A percentile compares a stretch with the other conserved stretches of the same genome.
These are phyloP conservation scores for Rhagologus leucostigma DNA, from an alignment of 2,113 vertebrate species.

Conservation along the genomic window DNA sequence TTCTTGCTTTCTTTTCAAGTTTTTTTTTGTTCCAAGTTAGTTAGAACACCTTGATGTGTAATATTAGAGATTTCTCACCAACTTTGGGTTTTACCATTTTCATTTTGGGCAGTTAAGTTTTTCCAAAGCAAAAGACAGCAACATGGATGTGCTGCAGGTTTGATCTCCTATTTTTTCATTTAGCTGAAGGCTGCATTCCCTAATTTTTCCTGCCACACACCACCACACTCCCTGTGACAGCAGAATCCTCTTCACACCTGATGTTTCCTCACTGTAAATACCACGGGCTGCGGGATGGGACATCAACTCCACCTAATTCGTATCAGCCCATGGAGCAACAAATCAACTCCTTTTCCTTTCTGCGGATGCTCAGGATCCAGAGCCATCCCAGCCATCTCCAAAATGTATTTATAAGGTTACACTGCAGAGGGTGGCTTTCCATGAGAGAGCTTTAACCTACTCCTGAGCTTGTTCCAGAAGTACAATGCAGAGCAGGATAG, in stretches of 20 bases:
- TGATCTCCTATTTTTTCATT: not conserved
- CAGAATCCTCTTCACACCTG: not conserved
- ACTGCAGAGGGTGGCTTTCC: not conserved
- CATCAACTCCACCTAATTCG: not conserved
- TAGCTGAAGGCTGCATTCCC: not conserved
- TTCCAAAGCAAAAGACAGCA: not conserved
- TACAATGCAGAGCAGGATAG: not conserved
- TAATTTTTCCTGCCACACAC: not conserved
- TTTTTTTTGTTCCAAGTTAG: not conserved
- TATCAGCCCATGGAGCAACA: not conserved
- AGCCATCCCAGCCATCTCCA: not conserved
- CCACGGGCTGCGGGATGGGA: rapidly evolving
- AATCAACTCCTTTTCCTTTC: not conserved
- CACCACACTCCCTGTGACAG: not conserved
- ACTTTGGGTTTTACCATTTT: not conserved
- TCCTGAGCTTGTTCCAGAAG: not conserved
- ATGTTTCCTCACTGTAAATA: not conserved
- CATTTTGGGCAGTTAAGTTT: not conserved
- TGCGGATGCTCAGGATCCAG: not conserved
- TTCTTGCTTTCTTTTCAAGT: not conserved
- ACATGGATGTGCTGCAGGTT: not conserved
- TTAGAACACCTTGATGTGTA: not conserved
- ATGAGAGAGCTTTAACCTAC: not conserved
- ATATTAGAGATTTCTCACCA: not conserved
- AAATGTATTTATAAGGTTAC: not conserved